phyloP scores from a whole-genome alignment of 1,140 invertebrate genomes.

The fruit fly (Drosophila melanogaster) region Release_6_plus_ISO1_MT NC_004354.4:3083001-3083500 shows the following conservation, averaged over 20 bases:
- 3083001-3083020: slow-evolving; percentile 54
- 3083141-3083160: slow-evolving; percentile 80
- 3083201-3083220: background rate
- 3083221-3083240: slow-evolving; percentile 52
- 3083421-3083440: background rate
- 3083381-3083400: background rate
- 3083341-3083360: slow-evolving; percentile 25
- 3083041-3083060: slow-evolving; percentile 50
- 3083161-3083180: slow-evolving; percentile 62
- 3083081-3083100: slow-evolving; percentile 72
- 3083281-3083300: slow-evolving; percentile 2
- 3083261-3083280: slow-evolving; percentile 44
- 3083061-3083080: slow-evolving; percentile 46
- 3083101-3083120: too few species aligned
- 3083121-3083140: slow-evolving; percentile 68
- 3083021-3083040: slow-evolving; percentile 67
- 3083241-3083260: slow-evolving; percentile 54
- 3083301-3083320: slow-evolving; percentile 19
- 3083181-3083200: slow-evolving; percentile 65
- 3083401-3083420: background rate
- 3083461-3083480: background rate
- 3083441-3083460: too few species aligned
- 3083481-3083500: too few species aligned
- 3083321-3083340: slow-evolving; percentile 74
- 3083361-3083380: background rate